phyloP scores from a whole-genome alignment of 2,113 vertebrate genomes.

The Cyprinus carpio region DNA sequence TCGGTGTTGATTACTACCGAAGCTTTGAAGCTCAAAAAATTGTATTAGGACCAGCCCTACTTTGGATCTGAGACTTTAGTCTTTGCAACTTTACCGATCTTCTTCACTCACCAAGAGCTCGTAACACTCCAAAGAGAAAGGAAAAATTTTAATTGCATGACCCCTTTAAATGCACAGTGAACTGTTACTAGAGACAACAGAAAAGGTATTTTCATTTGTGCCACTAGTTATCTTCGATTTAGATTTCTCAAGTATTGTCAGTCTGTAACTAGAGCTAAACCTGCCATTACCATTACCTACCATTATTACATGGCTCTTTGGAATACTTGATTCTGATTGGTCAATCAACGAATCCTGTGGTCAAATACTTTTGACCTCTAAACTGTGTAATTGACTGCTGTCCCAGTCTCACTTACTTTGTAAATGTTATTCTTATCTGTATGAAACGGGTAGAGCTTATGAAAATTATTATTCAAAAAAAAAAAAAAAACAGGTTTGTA shows the following conservation, averaged over 20 bases:
- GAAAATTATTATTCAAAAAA: not conserved
- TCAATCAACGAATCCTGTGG: not conserved
- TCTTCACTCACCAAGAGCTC: too few species aligned
- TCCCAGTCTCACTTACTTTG: not conserved
- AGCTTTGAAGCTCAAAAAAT: too few species aligned
- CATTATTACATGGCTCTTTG: not conserved
- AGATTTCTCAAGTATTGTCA: not conserved
- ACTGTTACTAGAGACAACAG: not conserved
- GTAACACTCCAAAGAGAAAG: too few species aligned
- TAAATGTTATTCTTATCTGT: not conserved
- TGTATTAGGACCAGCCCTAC: too few species aligned
- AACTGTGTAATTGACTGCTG: not conserved
- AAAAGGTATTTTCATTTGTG: not conserved
- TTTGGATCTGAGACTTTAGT: too few species aligned
- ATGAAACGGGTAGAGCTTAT: not conserved
- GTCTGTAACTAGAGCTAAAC: not conserved
- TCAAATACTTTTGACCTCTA: not conserved
- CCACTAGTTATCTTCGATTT: not conserved
- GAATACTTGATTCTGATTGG: not conserved
- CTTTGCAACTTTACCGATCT: too few species aligned
- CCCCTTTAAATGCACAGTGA: not conserved
- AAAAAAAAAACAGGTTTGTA: too few species aligned
- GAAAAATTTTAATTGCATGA: too few species aligned
- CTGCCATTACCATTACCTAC: not conserved
- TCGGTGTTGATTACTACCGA: too few species aligned